Evolutionary conservation across 2,113 vertebrate species (phyloP).

Genomic region (Seriola quinqueradiata): DNA sequence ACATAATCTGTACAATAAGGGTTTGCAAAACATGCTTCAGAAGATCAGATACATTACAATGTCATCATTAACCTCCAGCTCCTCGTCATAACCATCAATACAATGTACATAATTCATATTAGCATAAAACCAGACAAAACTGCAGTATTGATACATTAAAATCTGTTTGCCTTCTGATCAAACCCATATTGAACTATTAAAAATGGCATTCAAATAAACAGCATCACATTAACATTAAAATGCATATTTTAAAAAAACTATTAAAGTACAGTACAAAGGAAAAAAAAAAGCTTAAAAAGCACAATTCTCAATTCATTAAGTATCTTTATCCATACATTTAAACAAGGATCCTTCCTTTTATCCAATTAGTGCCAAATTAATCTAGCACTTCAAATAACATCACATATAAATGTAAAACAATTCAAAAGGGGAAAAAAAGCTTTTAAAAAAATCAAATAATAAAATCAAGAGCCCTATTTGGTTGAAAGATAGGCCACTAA

Average conservation of each 20-base stretch:
- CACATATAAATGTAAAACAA: conserved; percentile 55
- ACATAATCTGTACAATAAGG: conserved; percentile 85
- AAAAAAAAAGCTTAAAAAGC: conserved; percentile 63
- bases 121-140: conserved; percentile 69
- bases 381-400: conserved; percentile 66
- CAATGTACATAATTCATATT: conserved; percentile 78
- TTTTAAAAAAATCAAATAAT: conserved; percentile 41
- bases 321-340: conserved; percentile 52
- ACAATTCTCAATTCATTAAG: conserved; percentile 55
- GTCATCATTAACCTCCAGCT: conserved; percentile 61
- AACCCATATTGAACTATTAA: conserved; percentile 73
- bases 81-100: conserved; percentile 67
- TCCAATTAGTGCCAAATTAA: conserved; percentile 46
- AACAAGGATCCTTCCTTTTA: conserved; percentile 63
- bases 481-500: conserved; percentile 79
- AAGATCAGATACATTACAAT: conserved; percentile 83
- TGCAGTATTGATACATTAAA: conserved; percentile 68
- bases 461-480: conserved; percentile 79
- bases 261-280: conserved; percentile 73
- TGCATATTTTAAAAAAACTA: conserved; percentile 76
- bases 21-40: conserved; percentile 84
- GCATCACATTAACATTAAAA: conserved; percentile 73
- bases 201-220: conserved; percentile 77
- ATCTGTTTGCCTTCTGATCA: conserved; percentile 62
- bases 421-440: conserved; percentile 22